phyloP scores from a whole-genome alignment of 2,797 vertebrate genomes.

The Fringilla coelebs region DNA sequence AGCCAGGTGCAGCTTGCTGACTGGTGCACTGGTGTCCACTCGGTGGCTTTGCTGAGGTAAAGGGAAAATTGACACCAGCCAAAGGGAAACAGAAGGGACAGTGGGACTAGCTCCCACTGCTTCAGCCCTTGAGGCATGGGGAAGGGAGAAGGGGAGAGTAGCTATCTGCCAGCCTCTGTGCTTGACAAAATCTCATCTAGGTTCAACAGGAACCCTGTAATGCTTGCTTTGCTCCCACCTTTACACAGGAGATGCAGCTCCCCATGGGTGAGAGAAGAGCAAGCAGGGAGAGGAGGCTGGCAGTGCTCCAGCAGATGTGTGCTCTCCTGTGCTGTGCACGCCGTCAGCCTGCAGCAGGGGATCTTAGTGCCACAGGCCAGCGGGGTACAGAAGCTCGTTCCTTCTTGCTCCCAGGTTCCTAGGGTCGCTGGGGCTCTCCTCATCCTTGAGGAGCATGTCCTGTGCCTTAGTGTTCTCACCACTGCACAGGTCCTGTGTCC shows the following conservation, averaged over 20 bases:
- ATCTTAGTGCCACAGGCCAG: background rate
- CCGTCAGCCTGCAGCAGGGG: background rate
- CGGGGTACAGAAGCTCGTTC: background rate
- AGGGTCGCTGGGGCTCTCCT: fast-evolving
- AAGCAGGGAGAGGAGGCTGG: background rate
- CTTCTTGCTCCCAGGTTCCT: background rate
- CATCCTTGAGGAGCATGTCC: background rate
- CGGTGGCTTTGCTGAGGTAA: background rate
- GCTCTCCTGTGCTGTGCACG: background rate
- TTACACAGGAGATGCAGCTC: background rate
- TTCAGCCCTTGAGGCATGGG: background rate
- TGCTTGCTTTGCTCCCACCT: background rate
- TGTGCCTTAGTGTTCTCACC: background rate
- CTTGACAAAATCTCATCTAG: background rate
- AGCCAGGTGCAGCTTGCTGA: background rate
- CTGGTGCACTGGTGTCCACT: background rate
- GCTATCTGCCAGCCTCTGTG: background rate
- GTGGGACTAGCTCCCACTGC: background rate
- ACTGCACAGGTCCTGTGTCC: background rate
- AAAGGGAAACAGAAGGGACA: background rate
- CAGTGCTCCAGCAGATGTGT: background rate
- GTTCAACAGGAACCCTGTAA: background rate
- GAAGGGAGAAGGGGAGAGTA: background rate
- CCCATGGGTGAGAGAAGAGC: background rate
- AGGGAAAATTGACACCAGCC: background rate